Evolutionary conservation across 1,140 invertebrate species (phyloP), one percentile per base, ranked within the genome.

Genomic region (Drosophila sulfurigaster): DNA sequence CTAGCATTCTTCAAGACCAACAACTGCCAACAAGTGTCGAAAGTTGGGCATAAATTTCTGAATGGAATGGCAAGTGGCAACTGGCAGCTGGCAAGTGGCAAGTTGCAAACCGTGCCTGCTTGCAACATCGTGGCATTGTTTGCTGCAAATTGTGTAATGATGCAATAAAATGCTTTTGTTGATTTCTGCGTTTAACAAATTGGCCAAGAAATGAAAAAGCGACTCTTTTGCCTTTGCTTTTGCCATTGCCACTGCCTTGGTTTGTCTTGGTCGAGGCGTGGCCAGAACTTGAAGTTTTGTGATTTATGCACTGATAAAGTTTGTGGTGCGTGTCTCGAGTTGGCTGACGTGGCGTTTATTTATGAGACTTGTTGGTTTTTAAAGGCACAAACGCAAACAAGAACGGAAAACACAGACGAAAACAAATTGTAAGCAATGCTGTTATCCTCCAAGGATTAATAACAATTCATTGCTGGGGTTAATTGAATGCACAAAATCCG

Each of bases 241-340:
- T 4, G 20, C 20, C 20, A 25, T 25, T 25, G 3, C 20, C 20
- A 25, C 3, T 25, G 20, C 20, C 20, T 25, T 25, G 20, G 20
- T 25, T 25, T 25, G 20, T 25, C 20, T 25, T 25, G 20, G 20
- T n/a, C n/a, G n/a, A 13, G 35, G 57, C 49, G n/a, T 63, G 74
- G 78, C 45, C 51, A 56, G 78, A 78, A 69, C 58, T 71, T 69
- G 66, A 75, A 81, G 71, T 64, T 82, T 70, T 80, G 77, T 88
- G 83, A 87, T 87, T 87, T 87, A 87, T 87, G 80, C 57, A 80
- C 82, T 88, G 77, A 63, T 52, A 59, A 68, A 89, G 80, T 75
- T 88, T 75, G 79, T 82, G 79, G 73, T 83, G 80, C 83, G 77
- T 87, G 82, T 82, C 73, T 78, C 52, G n/a, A 51, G 15, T 15